Base-by-base conservation (phyloP, 2,888 invertebrate genomes). In the Ichneumoninae sp. region DNA sequence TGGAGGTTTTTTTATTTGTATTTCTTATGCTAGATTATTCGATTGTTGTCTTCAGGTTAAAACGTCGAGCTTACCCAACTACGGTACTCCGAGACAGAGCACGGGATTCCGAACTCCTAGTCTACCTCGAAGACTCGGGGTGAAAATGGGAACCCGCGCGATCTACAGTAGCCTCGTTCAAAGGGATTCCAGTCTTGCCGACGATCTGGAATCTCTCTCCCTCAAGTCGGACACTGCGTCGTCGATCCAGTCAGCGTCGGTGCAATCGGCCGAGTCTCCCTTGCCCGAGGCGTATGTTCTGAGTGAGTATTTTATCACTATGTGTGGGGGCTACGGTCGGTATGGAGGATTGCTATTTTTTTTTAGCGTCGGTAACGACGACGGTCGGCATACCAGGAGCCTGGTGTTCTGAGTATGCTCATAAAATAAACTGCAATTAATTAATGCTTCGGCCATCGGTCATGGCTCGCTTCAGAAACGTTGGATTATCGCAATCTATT, bases 111-210 rank as follows among this genome's bases (percentile, higher is more conserved):
- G 92, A 5, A 92, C 92, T 0, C 93, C 93, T 2, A 92, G 91
- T 74, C 88, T 92, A 47, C 91, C 92, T 1, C 92, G 96, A 88
- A 94, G 96, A 84, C 94, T 95, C 88, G 96, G 96, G 3, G 96
- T 96, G 3, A 96, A 96, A 94, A 96, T 96, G 96, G 97, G 96
- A 10, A 96, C 96, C 8, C 95, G 96, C 89, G 96, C 96, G 10
- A 96, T 96, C 89, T 94, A 95, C 92, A 92, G 92, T 66, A 95
- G 94, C 47, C 84, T 90, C 4, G 85, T 87, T 13, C 91, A 91
- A 60, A 89, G 91, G 60, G 92, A 93, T 88, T 88, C 90, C 89
- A 89, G 86, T 62, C 86, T 92, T 90, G 89, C 91, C 91, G 93
- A 93, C 89, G 93, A 93, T 66, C 83, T 90, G 33, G 93, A 93